Percentiles rank a stretch among this genome's conserved stretches.
These are phyloP conservation scores for Arge pagana DNA, from an alignment of 2,888 invertebrate species.

Conservation along the genomic window DNA sequence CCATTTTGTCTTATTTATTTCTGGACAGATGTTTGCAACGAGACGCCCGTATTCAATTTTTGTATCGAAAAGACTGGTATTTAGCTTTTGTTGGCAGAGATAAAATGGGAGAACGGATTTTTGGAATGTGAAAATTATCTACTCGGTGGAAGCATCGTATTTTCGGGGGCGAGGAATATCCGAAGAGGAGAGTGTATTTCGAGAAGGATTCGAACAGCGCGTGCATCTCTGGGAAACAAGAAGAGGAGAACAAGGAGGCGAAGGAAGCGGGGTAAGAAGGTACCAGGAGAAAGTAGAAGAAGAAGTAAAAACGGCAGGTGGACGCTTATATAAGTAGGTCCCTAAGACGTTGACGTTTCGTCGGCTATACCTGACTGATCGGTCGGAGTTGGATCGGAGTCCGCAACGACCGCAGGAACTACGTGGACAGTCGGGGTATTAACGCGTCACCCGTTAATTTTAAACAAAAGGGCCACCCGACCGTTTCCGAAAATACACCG, in stretches of 20 bases:
- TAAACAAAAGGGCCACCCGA: too few relatives aligned
- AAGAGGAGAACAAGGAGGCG: constrained; percentile 24
- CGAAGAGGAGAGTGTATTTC: constrained; percentile 7
- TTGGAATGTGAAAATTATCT: too few relatives aligned
- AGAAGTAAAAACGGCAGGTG: not conserved
- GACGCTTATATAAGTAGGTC: not conserved
- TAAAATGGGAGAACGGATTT: too few relatives aligned
- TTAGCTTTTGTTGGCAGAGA: too few relatives aligned
- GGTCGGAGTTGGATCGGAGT: too few relatives aligned
- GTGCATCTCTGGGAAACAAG: not conserved
- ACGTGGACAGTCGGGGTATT: not conserved
- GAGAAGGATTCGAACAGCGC: not conserved
- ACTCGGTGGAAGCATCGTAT: too few relatives aligned
- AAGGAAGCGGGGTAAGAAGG: constrained; percentile 16
- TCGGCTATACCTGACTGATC: not conserved
- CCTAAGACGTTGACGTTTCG: not conserved
- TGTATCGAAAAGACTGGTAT: too few relatives aligned
- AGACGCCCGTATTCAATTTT: too few relatives aligned
- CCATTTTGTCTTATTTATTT: too few relatives aligned
- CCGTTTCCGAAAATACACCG: too few relatives aligned
- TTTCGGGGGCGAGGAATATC: constrained; percentile 5
- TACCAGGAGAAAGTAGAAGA: not conserved
- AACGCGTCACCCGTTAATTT: too few relatives aligned
- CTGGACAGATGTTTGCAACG: too few relatives aligned
- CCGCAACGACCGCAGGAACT: not conserved